Base-by-base conservation (phyloP, 2,797 vertebrate species). In the Australoheros facetus region DNA sequence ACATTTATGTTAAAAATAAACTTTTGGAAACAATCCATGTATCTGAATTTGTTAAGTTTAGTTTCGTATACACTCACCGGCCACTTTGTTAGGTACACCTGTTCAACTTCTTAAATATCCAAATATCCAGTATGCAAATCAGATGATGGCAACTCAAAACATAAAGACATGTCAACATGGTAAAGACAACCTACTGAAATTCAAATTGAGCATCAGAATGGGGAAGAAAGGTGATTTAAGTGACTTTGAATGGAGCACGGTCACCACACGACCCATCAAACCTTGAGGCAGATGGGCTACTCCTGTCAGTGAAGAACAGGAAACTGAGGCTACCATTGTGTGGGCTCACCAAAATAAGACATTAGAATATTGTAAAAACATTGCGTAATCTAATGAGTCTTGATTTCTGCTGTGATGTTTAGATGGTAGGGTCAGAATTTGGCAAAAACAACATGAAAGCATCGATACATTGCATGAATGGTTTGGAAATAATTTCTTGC, bases 301-400 rank as follows among this genome's bases (percentile, higher is more conserved):
- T 14, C 42, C 42, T 45, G 13, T 45, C 42, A 45, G 42, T 14
- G 2, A 45, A 16, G 14, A 45, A 16, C 42, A 16, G 42, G 42
- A 42, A 66, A 48, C 45, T 48, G 39, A 48, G 62, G 39, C 45
- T 48, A 48, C 14, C 0, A 16, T 66, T 28, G 23, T 16, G 28
- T 3, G 26, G 14, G 0, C 26, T 66, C 23, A 0, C 14, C 23
- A 48, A 17, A 66, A 48, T 48, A 28, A 16, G 23, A 66, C 45
- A 66, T 26, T 1, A 0, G 0, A 28, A 45, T 1, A 48, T 66
- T 48, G 9, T 45, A 28, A 66, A 64, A 66, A 45, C 39, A 19
- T 48, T 66, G 23, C 26, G 16, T 66, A 39, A 12, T 66, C 39
- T 28, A 23, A 45, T 0, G 21, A 0, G 5, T 45, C 39, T 66